These are phyloP conservation scores for Baryphthengus martii DNA, from an alignment of 2,113 vertebrate genomes.

Conservation along the genomic window DNA sequence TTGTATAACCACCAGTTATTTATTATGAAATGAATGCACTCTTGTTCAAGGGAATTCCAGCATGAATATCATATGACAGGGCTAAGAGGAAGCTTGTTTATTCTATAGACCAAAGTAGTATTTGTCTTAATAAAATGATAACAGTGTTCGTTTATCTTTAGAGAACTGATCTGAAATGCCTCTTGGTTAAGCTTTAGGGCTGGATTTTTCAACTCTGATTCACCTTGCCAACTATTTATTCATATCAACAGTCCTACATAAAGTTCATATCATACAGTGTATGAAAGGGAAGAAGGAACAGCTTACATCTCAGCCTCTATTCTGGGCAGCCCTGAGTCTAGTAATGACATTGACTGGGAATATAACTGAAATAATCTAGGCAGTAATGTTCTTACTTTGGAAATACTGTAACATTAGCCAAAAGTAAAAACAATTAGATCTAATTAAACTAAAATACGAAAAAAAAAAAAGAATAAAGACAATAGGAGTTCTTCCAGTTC, in stretches of 20 bases:
- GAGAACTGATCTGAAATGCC: neutral
- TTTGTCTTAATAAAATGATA: conserved; percentile 49
- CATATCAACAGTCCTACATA: neutral
- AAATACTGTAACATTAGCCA: neutral
- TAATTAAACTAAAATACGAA: neutral
- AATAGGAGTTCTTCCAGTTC: neutral
- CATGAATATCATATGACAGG: conserved; percentile 46
- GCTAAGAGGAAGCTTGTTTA: conserved; percentile 33
- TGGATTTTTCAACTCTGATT: conserved; percentile 14
- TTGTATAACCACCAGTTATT: conserved; percentile 37
- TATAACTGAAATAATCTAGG: neutral
- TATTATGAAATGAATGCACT: conserved; percentile 27
- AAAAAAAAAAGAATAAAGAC: neutral
- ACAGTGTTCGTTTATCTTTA: conserved; percentile 39
- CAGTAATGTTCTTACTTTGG: neutral
- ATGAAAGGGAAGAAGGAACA: neutral
- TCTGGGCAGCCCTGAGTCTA: neutral
- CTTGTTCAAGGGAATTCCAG: conserved; percentile 34
- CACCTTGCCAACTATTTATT: neutral
- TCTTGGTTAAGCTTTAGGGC: neutral
- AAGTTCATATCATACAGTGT: neutral
- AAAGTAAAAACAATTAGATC: neutral
- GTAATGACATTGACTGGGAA: neutral
- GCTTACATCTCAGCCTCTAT: neutral
- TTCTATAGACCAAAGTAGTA: conserved; percentile 23